Evolutionary conservation across 2,797 vertebrate genomes (phyloP).

Genomic region (Mionectes olivaceus): DNA sequence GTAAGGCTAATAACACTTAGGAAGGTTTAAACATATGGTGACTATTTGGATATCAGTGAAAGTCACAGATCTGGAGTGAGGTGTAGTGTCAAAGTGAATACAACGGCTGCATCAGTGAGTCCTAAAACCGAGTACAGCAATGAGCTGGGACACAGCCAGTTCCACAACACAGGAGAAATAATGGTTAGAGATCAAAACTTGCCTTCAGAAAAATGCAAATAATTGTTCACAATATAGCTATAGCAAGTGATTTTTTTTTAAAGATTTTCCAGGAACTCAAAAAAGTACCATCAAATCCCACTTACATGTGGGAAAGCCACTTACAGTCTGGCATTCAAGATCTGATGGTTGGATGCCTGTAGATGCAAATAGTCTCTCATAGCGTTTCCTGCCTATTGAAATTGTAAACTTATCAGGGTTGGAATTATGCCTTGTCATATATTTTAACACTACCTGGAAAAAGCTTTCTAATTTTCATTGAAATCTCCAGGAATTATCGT

Average conservation of each 20-base stretch:
- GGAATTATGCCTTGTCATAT: neutral
- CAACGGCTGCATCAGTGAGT: neutral
- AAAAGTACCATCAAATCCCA: neutral
- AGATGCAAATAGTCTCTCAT: neutral
- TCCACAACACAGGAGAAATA: neutral
- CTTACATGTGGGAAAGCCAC: neutral
- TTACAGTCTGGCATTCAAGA: neutral
- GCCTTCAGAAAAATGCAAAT: neutral
- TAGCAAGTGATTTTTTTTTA: neutral
- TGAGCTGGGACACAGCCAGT: neutral
- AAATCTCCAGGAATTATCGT: neutral
- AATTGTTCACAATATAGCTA: neutral
- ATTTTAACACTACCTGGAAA: neutral
- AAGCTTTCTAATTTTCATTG: constrained; percentile 10
- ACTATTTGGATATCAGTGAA: neutral
- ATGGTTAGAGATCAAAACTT: neutral
- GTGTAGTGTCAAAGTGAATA: neutral
- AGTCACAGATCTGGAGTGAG: neutral
- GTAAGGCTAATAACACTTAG: neutral
- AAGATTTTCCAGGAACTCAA: neutral
- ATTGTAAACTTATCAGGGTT: neutral
- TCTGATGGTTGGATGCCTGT: neutral
- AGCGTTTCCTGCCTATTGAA: neutral
- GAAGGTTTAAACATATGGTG: neutral
- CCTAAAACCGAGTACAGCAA: neutral